phyloP scores from a whole-genome alignment of 2,888 invertebrate species.

The Lasioglossum pauxillum region DNA sequence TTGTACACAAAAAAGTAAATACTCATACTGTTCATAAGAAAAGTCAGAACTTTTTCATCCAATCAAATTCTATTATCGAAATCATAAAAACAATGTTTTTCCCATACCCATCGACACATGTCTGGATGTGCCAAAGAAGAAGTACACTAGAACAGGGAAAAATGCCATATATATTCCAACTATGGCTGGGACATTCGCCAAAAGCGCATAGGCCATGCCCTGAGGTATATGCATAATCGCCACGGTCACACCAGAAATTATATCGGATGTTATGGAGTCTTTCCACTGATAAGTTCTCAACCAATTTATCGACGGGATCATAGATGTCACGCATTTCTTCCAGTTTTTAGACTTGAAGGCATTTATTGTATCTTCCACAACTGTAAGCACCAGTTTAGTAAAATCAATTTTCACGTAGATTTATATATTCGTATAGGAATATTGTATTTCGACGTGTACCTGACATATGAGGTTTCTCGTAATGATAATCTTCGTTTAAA shows the following conservation, averaged over 20 bases:
- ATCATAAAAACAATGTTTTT: conserved; percentile 14
- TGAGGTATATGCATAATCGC: conserved; percentile 95
- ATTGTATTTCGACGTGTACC: conserved; percentile 73
- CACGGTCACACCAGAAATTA: conserved; percentile 93
- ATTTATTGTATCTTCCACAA: conserved; percentile 51
- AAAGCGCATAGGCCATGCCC: conserved; percentile 87
- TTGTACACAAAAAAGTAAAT: conserved; percentile 24
- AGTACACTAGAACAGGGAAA: conserved; percentile 87
- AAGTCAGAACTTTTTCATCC: not conserved
- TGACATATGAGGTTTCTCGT: conserved; percentile 84
- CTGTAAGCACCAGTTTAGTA: conserved; percentile 54
- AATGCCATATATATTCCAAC: conserved; percentile 87
- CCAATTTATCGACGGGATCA: conserved; percentile 88
- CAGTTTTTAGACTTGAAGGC: conserved; percentile 70
- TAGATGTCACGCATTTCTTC: conserved; percentile 73
- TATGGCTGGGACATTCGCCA: conserved; percentile 86
- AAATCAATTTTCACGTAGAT: not conserved
- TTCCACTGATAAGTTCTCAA: conserved; percentile 87
- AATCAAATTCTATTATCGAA: not conserved
- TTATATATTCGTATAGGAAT: not conserved
- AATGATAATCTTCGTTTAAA: conserved; percentile 84
- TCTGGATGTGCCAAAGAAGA: conserved; percentile 88
- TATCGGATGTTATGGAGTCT: conserved; percentile 88
- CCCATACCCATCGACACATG: conserved; percentile 89
- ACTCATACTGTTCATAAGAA: not conserved